These are phyloP conservation scores for Balaenoptera acutorostrata DNA, from an alignment of 2,113 vertebrate species.

Conservation along the genomic window DNA sequence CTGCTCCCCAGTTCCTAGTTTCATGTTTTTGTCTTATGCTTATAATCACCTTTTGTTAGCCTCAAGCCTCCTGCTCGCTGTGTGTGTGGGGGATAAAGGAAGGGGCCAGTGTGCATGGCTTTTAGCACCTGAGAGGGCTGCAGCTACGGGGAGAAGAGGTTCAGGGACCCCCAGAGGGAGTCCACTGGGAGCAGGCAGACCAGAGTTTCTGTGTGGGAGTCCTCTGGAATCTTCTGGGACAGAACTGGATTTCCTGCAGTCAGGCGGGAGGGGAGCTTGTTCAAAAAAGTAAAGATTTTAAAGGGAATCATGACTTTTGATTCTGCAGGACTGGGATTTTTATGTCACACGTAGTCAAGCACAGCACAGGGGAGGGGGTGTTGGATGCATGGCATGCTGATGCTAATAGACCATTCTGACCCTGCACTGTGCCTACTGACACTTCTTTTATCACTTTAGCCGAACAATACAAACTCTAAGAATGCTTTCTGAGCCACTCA, in stretches of 20 bases:
- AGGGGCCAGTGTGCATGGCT: not conserved
- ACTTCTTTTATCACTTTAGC: not conserved
- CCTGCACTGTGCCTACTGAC: not conserved
- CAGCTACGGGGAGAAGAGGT: not conserved
- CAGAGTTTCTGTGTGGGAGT: rapidly evolving
- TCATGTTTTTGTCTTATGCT: not conserved
- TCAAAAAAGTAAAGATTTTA: not conserved
- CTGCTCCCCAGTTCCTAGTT: not conserved
- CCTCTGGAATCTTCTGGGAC: not conserved
- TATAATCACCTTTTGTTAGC: not conserved
- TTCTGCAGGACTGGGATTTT: not conserved
- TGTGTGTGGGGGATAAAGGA: not conserved
- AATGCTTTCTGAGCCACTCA: not conserved
- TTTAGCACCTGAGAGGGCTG: too few relatives aligned
- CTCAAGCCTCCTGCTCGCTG: not conserved
- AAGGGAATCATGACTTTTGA: not conserved
- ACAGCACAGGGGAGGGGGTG: not conserved
- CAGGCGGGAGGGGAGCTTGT: not conserved
- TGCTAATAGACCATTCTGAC: not conserved
- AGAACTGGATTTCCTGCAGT: not conserved
- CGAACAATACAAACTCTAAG: not conserved
- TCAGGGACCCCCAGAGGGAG: not conserved
- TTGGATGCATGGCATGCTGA: not conserved
- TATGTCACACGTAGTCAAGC: not conserved
- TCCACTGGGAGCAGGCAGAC: not conserved